Conservation (phyloP, 2,113 vertebrate genomes). For the Pachypanchax playfairii region DNA sequence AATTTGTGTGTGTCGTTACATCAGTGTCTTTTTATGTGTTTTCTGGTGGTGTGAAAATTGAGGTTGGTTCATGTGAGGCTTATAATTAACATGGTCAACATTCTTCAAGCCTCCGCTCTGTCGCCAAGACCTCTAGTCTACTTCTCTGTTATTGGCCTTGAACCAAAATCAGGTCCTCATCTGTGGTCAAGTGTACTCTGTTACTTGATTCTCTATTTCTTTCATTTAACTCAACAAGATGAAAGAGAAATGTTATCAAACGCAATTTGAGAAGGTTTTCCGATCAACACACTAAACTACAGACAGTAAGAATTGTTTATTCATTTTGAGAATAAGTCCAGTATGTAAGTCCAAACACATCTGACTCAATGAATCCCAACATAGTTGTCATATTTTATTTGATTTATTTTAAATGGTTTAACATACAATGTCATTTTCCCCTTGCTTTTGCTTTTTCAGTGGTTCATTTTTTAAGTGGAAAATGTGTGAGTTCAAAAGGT, state of each 20-base stretch:
- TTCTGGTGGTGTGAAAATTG: constrained; percentile 62
- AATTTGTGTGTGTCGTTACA: constrained; percentile 26
- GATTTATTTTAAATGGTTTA: too few species aligned
- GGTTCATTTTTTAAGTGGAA: too few species aligned
- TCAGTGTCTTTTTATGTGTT: constrained; percentile 45
- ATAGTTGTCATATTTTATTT: too few species aligned
- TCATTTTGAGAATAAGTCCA: too few species aligned
- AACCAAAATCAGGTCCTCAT: constrained; percentile 25
- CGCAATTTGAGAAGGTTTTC: background rate
- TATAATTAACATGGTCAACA: constrained; percentile 68
- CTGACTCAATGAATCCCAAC: too few species aligned
- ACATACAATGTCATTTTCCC: too few species aligned
- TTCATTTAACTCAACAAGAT: constrained; percentile 9
- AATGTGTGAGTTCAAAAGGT: too few species aligned
- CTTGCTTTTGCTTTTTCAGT: too few species aligned
- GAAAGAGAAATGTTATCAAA: constrained; percentile 1
- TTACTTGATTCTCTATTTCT: constrained; percentile 19
- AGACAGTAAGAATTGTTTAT: too few species aligned
- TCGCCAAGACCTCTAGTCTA: constrained; percentile 24
- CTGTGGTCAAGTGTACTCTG: constrained; percentile 13
- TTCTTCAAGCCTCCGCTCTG: constrained; percentile 49
- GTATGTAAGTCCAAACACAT: too few species aligned
- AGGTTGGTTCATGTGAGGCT: constrained; percentile 35
- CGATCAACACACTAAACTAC: background rate
- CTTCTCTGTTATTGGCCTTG: constrained; percentile 17